These are phyloP conservation scores for Caranx melampygus DNA, from an alignment of 2,113 vertebrate species.

Conservation along the genomic window DNA sequence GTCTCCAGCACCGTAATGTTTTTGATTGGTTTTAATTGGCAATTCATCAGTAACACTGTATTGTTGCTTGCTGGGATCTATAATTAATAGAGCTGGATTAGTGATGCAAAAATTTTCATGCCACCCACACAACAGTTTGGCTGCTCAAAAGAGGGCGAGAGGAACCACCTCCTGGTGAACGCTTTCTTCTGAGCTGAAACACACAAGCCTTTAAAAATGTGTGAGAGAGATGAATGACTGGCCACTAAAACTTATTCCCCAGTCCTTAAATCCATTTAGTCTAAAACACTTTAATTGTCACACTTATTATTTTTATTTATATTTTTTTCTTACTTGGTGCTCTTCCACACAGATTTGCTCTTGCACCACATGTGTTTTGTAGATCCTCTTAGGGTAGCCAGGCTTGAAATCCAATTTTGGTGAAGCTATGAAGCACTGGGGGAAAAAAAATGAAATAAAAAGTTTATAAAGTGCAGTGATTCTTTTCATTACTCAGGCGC, in stretches of 20 bases:
- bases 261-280: conserved; percentile 60
- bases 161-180: conserved; percentile 34
- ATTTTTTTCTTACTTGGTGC: conserved; percentile 33
- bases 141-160: conserved; percentile 24
- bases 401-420: conserved; percentile 79
- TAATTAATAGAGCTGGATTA: conserved; percentile 61
- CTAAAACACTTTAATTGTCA: conserved; percentile 73
- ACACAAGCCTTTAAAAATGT: conserved; percentile 59
- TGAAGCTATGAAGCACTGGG: conserved; percentile 62
- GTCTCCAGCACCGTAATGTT: neutral
- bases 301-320: conserved; percentile 6
- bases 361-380: conserved; percentile 72
- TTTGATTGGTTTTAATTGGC: neutral
- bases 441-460: conserved; percentile 46
- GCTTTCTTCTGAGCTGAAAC: conserved; percentile 35
- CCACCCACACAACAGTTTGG: conserved; percentile 42
- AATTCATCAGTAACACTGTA: conserved; percentile 9
- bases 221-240: conserved; percentile 50
- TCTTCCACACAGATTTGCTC: conserved; percentile 65
- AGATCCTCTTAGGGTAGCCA: conserved; percentile 76
- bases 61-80: conserved; percentile 23
- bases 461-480: conserved; percentile 60
- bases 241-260: conserved; percentile 51
- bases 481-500: conserved; percentile 54
- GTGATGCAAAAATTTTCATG: conserved; percentile 42